These are phyloP conservation scores for Drosophila guanche DNA, from an alignment of 1,140 invertebrate species.

Conservation along the genomic window DNA sequence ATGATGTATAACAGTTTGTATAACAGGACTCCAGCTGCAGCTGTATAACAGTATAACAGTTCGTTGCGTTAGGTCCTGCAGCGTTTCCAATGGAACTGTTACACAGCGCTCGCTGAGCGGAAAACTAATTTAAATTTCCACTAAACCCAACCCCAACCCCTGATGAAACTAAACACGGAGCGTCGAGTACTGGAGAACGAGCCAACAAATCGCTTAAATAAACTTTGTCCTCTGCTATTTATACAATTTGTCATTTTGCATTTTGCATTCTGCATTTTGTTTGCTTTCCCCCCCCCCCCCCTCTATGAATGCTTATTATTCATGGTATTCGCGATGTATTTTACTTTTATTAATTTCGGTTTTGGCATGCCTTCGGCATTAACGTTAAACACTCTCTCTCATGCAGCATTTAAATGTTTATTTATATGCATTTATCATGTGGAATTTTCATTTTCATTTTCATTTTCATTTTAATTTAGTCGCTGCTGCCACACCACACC, in stretches of 20 bases:
- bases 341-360: conserved; percentile 70
- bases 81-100: too few species aligned
- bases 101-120: too few species aligned
- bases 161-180: neutral
- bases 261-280: conserved; percentile 60
- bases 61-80: too few species aligned
- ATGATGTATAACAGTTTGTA: conserved; percentile 1
- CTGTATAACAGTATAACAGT: neutral
- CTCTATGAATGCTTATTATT: conserved; percentile 63
- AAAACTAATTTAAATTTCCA: too few species aligned
- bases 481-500: neutral
- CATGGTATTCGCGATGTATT: conserved; percentile 46
- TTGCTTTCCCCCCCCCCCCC: conserved; percentile 30
- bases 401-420: conserved; percentile 58
- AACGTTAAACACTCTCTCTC: conserved; percentile 30
- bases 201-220: conserved; percentile 78
- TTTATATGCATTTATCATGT: conserved; percentile 68
- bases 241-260: conserved; percentile 73
- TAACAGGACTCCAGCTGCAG: neutral
- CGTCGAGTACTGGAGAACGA: conserved; percentile 20
- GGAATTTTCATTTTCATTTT: conserved; percentile 38
- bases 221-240: conserved; percentile 67
- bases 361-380: conserved; percentile 48
- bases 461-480: conserved; percentile 23
- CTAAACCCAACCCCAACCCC: too few species aligned